Conservation (phyloP, 2,888 invertebrate genomes). For the Tinea pellionella region DNA sequence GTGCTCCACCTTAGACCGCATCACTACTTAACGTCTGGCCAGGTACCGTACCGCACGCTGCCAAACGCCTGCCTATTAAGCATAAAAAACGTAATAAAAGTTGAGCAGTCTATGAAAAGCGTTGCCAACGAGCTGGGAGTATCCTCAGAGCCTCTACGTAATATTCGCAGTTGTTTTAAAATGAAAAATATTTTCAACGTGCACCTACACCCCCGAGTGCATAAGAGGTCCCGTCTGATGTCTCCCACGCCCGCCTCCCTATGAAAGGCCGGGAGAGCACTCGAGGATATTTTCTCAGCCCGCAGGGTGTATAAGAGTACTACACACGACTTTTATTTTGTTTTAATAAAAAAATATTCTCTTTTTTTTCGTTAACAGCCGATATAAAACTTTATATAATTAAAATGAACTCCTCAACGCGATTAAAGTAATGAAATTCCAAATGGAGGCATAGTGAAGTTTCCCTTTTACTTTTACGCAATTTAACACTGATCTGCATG, state of each 20-base stretch:
- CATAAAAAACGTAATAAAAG: no score
- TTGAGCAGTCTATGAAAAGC: neutral
- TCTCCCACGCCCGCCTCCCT: neutral
- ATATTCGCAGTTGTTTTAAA: neutral
- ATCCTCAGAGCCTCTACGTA: neutral
- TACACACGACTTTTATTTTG: neutral
- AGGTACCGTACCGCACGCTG: no score
- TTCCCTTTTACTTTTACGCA: neutral
- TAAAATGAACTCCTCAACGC: neutral
- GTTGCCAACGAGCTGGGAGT: neutral
- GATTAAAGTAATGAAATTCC: neutral
- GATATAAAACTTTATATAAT: neutral
- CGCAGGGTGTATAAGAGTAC: neutral
- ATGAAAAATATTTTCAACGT: slow-evolving; percentile 3
- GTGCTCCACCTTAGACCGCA: no score
- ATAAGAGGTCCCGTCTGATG: neutral
- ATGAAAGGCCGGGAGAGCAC: neutral
- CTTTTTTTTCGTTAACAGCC: neutral
- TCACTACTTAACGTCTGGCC: no score
- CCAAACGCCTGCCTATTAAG: no score
- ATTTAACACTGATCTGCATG: neutral
- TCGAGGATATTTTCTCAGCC: neutral
- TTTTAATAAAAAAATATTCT: neutral
- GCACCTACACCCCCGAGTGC: neutral
- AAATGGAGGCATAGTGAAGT: neutral